Conservation (phyloP, 2,113 vertebrate species). For the Oryctolagus cuniculus region DNA sequence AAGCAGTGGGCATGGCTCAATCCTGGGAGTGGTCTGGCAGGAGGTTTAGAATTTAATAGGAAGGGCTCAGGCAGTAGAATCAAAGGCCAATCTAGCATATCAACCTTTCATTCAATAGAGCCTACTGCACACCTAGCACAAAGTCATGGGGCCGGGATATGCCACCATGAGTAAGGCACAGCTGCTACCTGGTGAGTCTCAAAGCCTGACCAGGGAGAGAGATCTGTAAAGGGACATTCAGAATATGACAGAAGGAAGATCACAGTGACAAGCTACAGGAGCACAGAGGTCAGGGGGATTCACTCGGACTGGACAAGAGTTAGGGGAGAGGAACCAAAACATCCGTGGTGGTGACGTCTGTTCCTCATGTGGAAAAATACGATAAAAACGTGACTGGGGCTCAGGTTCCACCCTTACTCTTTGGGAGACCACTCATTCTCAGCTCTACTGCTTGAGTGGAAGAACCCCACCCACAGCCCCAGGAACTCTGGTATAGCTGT, state of each 20-base stretch:
- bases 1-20: rapidly evolving
- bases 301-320: not conserved
- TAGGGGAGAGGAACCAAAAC: not conserved
- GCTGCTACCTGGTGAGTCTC: not conserved
- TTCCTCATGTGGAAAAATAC: not conserved
- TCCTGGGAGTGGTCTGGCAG: not conserved
- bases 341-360: not conserved
- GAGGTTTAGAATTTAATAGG: not conserved
- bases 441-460: not conserved
- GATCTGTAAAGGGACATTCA: not conserved
- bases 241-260: not conserved
- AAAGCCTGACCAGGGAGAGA: not conserved
- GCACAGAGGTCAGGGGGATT: not conserved
- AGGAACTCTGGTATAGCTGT: not conserved
- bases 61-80: not conserved
- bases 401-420: not conserved
- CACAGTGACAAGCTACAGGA: not conserved
- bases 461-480: not conserved
- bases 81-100: not conserved
- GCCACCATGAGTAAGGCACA: not conserved
- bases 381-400: not conserved
- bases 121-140: not conserved
- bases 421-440: not conserved
- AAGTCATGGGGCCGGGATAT: not conserved
- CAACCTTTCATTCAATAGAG: not conserved